A percentile compares a stretch with the other conserved stretches of the same genome.
Evolutionary conservation across 2,113 vertebrate species (phyloP).

Genomic region (Aepyceros melampus): DNA sequence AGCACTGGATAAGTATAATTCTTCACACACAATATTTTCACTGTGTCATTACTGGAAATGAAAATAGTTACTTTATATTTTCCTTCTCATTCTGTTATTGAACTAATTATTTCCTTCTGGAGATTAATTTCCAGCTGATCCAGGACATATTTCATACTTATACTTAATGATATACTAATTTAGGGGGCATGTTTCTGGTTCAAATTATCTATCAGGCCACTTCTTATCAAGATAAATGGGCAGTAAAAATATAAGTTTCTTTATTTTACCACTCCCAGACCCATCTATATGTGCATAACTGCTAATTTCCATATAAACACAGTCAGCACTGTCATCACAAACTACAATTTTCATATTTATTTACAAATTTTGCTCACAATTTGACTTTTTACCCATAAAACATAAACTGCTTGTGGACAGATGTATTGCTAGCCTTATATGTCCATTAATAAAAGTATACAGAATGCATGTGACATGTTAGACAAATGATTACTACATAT

Average conservation of each 20-base stretch:
- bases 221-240: background rate
- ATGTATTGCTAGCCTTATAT: background rate
- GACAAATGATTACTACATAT: background rate
- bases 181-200: background rate
- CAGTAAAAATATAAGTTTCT: background rate
- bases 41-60: background rate
- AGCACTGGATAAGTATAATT: background rate
- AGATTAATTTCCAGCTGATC: constrained; percentile 29
- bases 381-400: background rate
- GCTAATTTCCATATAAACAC: background rate
- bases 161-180: constrained; percentile 22
- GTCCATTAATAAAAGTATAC: background rate
- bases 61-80: constrained; percentile 20
- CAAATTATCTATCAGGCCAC: background rate
- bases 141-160: background rate
- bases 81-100: background rate
- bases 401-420: background rate
- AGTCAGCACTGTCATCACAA: background rate
- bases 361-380: background rate
- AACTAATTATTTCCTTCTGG: constrained; percentile 22
- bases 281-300: background rate
- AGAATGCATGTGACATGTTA: background rate
- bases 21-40: background rate
- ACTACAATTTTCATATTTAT: background rate
- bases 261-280: background rate